Evolutionary conservation across 2,888 invertebrate species (phyloP).

Genomic region (Perizoma flavofasciatum): DNA sequence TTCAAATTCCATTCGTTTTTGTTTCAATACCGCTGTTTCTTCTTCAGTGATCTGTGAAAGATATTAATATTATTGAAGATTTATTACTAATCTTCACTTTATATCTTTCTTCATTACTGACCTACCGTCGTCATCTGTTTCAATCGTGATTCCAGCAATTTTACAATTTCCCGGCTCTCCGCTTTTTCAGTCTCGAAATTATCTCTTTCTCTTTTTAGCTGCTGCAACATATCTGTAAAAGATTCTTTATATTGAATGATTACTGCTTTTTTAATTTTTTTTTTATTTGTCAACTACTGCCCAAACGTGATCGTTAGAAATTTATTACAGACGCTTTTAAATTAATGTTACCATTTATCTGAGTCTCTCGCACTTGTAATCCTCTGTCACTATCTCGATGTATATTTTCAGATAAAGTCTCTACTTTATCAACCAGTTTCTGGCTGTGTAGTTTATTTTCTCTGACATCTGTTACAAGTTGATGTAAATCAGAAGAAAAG

Average conservation of each 20-base stretch:
- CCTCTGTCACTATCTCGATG: conserved; percentile 75
- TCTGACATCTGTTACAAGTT: conserved; percentile 73
- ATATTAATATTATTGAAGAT: neutral
- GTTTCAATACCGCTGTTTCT: conserved; percentile 75
- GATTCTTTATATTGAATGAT: neutral
- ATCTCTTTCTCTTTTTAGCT: conserved; percentile 82
- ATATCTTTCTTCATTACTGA: too few relatives aligned
- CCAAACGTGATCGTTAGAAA: too few relatives aligned
- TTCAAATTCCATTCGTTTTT: conserved; percentile 84
- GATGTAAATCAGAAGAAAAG: conserved; percentile 78
- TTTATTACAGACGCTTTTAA: neutral
- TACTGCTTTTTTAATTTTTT: too few relatives aligned
- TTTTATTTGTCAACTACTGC: too few relatives aligned
- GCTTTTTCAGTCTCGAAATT: conserved; percentile 82
- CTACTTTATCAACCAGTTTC: conserved; percentile 75
- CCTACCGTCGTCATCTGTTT: conserved; percentile 83
- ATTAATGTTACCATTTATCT: conserved; percentile 71
- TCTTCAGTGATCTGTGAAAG: conserved; percentile 72
- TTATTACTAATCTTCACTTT: too few relatives aligned
- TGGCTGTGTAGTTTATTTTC: conserved; percentile 74
- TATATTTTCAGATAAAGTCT: conserved; percentile 67
- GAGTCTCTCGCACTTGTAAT: conserved; percentile 80
- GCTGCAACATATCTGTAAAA: conserved; percentile 79
- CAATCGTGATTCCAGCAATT: conserved; percentile 82
- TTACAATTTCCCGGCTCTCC: conserved; percentile 79